phyloP scores from a whole-genome alignment of 2,113 vertebrate genomes.

The Ailuropoda melanoleuca region DNA sequence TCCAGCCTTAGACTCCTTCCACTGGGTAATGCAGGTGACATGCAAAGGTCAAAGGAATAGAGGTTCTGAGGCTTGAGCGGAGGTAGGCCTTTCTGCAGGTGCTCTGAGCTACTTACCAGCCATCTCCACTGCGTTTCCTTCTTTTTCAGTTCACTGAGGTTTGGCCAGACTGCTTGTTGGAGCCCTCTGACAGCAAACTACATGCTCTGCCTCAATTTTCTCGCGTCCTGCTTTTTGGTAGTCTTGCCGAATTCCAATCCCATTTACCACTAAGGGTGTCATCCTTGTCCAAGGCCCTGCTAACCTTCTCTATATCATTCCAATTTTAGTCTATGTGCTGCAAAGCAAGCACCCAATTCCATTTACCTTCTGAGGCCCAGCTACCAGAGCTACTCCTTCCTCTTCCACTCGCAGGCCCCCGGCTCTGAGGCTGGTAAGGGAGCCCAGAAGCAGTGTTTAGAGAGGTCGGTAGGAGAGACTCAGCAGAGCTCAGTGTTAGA shows the following conservation, averaged over 20 bases:
- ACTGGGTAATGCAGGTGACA: conserved; percentile 89
- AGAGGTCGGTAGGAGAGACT: not conserved
- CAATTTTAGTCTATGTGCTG: not conserved
- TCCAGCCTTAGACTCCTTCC: conserved; percentile 85
- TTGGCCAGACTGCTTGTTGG: not conserved
- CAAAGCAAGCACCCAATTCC: not conserved
- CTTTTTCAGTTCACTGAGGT: not conserved
- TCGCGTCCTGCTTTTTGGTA: conserved; percentile 91
- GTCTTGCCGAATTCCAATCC: conserved; percentile 86
- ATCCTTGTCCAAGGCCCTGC: not conserved
- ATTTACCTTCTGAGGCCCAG: conserved; percentile 82
- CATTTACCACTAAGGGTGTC: not conserved
- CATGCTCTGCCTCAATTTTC: conserved; percentile 88
- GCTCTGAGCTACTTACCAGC: not conserved
- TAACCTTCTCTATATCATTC: not conserved
- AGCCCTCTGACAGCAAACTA: conserved; percentile 81
- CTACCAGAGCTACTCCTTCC: not conserved
- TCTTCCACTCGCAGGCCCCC: not conserved
- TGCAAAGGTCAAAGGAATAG: conserved; percentile 86
- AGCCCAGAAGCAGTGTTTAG: not conserved
- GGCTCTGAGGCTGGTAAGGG: not conserved
- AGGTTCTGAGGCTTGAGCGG: conserved; percentile 86
- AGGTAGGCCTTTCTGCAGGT: conserved; percentile 81
- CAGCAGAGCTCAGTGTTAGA: not conserved
- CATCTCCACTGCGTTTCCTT: fast-evolving